Conservation (phyloP, 2,888 invertebrate genomes). For the Steromphala cineraria region DNA sequence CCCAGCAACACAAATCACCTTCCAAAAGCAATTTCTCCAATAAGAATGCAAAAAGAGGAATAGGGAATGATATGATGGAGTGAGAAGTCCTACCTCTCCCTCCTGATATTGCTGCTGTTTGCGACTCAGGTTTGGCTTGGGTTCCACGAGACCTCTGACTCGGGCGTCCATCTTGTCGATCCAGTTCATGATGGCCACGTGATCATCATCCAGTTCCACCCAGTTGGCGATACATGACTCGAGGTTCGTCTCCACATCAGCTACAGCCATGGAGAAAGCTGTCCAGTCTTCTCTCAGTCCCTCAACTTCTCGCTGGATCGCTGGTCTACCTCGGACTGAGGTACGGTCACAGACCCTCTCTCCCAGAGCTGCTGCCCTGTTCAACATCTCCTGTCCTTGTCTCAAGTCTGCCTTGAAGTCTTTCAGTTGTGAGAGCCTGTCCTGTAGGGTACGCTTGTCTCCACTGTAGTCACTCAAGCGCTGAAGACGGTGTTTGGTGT, state of each 20-base stretch:
- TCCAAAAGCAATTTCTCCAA: too few relatives aligned
- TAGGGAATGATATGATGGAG: too few relatives aligned
- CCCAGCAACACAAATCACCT: too few relatives aligned
- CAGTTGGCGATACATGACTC: constrained; percentile 94
- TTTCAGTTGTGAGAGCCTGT: constrained; percentile 79
- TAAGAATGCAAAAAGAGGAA: too few relatives aligned
- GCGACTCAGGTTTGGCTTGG: constrained; percentile 52
- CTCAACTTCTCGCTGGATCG: constrained; percentile 67
- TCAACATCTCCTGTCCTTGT: constrained; percentile 78
- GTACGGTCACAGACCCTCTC: constrained; percentile 80
- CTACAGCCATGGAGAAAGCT: constrained; percentile 74
- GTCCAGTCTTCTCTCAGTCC: constrained; percentile 70
- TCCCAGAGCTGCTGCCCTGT: constrained; percentile 82
- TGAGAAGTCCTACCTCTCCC: constrained; percentile 53
- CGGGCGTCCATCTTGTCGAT: constrained; percentile 75
- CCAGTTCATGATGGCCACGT: constrained; percentile 89
- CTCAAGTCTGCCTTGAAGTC: constrained; percentile 80
- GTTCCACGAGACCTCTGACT: constrained; percentile 56
- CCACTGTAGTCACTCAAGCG: constrained; percentile 89
- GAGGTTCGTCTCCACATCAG: constrained; percentile 84
- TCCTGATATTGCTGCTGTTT: constrained; percentile 59
- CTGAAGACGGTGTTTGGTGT: constrained; percentile 90
- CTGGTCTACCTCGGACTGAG: constrained; percentile 66
- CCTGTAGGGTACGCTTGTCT: constrained; percentile 88
- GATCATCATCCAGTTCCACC: constrained; percentile 91